Evolutionary conservation across 2,888 invertebrate species (phyloP).

Genomic region (Drosophila phalerata): DNA sequence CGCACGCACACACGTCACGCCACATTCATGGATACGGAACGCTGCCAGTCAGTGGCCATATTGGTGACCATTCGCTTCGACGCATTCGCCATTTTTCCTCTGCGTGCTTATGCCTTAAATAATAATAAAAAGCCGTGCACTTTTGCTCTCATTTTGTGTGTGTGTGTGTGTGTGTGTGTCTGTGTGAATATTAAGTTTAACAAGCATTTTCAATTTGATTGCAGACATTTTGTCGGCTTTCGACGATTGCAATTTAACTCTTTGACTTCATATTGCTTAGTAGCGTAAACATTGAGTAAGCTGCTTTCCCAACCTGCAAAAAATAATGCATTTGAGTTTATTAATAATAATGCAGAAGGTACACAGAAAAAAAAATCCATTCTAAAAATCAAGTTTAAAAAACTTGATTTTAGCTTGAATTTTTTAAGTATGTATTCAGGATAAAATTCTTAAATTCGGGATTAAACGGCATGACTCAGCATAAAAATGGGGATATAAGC

Average conservation of each 20-base stretch:
- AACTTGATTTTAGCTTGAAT: too few relatives aligned
- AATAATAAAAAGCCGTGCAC: slow-evolving; percentile 19
- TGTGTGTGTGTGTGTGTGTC: not conserved
- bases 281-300: slow-evolving; percentile 78
- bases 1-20: slow-evolving; percentile 25
- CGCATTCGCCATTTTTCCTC: slow-evolving; percentile 4
- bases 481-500: too few relatives aligned
- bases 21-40: slow-evolving; percentile 33
- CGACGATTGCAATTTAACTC: slow-evolving; percentile 22
- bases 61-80: slow-evolving; percentile 31
- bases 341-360: not conserved
- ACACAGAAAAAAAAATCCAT: too few relatives aligned
- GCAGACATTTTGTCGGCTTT: slow-evolving; percentile 8
- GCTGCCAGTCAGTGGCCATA: slow-evolving; percentile 41
- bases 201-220: slow-evolving; percentile 45
- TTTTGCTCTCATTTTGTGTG: not conserved
- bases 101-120: slow-evolving; percentile 18
- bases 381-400: too few relatives aligned
- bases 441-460: too few relatives aligned
- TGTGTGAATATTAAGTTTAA: slow-evolving; percentile 9
- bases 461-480: too few relatives aligned
- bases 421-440: too few relatives aligned
- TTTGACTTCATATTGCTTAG: slow-evolving; percentile 49
- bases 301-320: slow-evolving; percentile 75
- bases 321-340: not conserved